Evolutionary conservation across 2,797 vertebrate genomes (phyloP), one percentile per base, ranked within the genome.

Genomic region (Bradypodion pumilum): DNA sequence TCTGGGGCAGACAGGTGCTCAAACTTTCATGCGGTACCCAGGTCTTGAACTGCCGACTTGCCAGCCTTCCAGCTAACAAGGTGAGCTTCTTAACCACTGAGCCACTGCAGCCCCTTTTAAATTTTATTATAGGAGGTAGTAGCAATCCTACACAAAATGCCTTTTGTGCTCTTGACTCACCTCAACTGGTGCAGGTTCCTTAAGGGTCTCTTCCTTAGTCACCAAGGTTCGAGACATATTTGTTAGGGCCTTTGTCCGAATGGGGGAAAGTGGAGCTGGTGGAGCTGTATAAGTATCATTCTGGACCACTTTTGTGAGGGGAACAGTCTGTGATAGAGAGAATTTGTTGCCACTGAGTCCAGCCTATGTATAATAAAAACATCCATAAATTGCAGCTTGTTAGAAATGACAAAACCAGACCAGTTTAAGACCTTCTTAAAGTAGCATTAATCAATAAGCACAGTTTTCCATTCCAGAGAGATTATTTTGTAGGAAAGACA

Each of bases 291-390:
- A 99, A 0, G 97, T 92, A 85, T 99, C 98, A 0, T 99, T 99
- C 94, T 98, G 98, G 83, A 99, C 98, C 93, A 99, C 98, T 95
- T 99, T 99, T 87, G 98, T 99, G 90, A 99, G 96, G 21, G 84
- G 98, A 94, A 92, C 95, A 42, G 96, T 90, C 92, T 96, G 95
- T 27, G 97, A 97, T 92, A 98, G 89, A 60, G 97, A 97, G 89
- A 98, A 97, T 52, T 95, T 90, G 21, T 96, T 97, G 82, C 95
- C 95, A 63, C 90, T 91, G 77, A 96, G 70, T 76, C 97, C 96
- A 15, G 96, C 74, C 98, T 99, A 91, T 0, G 83, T 29, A 66
- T n/a, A n/a, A n/a, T n/a, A 90, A 85, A 32, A 85, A 81, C 86
- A 35, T 89, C 85, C 0, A 66, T 70, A 87, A n/a, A 89, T 7